These are phyloP conservation scores for Gypaetus barbatus DNA, from an alignment of 2,797 vertebrate species.

Conservation along the genomic window DNA sequence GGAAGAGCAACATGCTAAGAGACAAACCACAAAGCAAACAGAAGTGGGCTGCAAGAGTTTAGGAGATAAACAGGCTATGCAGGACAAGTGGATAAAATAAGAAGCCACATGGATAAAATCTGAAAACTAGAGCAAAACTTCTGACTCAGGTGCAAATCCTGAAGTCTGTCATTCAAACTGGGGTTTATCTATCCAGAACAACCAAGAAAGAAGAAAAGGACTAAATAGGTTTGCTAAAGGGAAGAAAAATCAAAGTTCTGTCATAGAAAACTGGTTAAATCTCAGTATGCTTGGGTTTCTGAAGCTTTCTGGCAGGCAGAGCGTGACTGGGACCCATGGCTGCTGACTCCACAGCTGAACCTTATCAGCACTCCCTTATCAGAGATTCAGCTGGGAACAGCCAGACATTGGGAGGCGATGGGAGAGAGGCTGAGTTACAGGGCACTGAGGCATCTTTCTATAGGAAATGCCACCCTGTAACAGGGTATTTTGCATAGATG, in stretches of 20 bases:
- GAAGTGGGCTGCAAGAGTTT: not conserved
- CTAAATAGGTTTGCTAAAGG: not conserved
- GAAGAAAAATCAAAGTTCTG: not conserved
- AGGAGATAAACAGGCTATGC: not conserved
- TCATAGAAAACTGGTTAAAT: not conserved
- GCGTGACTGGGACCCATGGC: not conserved
- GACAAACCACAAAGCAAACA: not conserved
- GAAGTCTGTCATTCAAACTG: not conserved
- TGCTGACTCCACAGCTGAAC: not conserved
- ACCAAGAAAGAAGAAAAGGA: not conserved
- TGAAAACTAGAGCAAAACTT: not conserved
- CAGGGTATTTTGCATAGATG: not conserved
- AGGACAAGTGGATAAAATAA: not conserved
- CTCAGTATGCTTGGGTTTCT: not conserved
- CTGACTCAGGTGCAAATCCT: not conserved
- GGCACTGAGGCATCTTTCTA: rapidly evolving
- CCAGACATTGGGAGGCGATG: not conserved
- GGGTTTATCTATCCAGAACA: not conserved
- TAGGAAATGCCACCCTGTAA: not conserved
- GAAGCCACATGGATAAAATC: not conserved
- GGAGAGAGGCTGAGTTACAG: not conserved
- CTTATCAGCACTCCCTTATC: not conserved
- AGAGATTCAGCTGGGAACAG: not conserved
- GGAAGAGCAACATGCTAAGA: not conserved
- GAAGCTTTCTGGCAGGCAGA: not conserved